A percentile compares a stretch with the other conserved stretches of the same genome.
Evolutionary conservation across 2,888 invertebrate genomes (phyloP).

Genomic region (Yponomeuta sedellus): DNA sequence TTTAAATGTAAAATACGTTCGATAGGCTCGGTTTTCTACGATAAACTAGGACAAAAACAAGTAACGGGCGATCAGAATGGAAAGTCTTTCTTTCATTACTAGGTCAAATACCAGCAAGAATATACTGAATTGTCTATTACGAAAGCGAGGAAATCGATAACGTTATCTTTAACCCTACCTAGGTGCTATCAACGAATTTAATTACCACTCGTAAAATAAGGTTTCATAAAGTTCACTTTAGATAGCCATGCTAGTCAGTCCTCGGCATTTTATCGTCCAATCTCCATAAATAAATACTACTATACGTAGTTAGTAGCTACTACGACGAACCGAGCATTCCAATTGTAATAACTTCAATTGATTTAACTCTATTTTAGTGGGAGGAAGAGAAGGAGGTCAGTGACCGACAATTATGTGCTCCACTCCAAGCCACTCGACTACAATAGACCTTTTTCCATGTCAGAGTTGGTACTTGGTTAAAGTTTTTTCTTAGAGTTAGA

Average conservation of each 20-base stretch:
- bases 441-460: conserved; percentile 19
- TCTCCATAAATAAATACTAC: conserved; percentile 20
- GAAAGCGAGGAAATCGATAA: neutral
- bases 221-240: neutral
- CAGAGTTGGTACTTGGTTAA: no score
- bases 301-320: conserved; percentile 44
- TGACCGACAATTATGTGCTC: conserved; percentile 73
- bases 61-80: conserved; percentile 17
- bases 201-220: neutral
- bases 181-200: neutral
- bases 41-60: conserved; percentile 15
- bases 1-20: neutral
- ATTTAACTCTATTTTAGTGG: conserved; percentile 74
- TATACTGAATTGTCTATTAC: conserved; percentile 8
- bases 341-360: conserved; percentile 75
- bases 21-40: conserved; percentile 8
- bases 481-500: neutral
- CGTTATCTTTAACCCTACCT: neutral
- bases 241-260: neutral
- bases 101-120: conserved; percentile 16
- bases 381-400: conserved; percentile 69
- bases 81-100: conserved; percentile 16
- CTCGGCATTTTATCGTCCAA: neutral
- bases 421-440: conserved; percentile 59
- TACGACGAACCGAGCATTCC: conserved; percentile 61